phyloP scores from a whole-genome alignment of 2,888 invertebrate genomes.

The Anoplius nigerrimus region DNA sequence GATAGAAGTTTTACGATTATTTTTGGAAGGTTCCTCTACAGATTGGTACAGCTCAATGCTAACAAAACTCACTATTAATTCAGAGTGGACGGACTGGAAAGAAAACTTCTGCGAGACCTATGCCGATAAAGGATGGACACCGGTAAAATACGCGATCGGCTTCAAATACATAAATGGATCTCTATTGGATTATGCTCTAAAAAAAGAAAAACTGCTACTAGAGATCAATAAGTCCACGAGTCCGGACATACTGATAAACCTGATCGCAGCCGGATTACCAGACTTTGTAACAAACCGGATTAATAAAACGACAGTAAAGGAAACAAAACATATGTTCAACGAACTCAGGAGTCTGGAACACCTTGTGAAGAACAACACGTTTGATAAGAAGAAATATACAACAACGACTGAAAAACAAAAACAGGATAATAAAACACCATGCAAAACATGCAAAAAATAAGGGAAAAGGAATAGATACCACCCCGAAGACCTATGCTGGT shows the following conservation, averaged over 20 bases:
- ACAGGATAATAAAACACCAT: slow-evolving; percentile 40
- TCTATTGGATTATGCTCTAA: slow-evolving; percentile 33
- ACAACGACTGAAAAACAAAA: slow-evolving; percentile 40
- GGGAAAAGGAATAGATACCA: slow-evolving; percentile 48
- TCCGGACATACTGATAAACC: background rate
- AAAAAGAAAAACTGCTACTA: slow-evolving; percentile 31
- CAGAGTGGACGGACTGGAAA: slow-evolving; percentile 26
- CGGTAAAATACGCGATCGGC: slow-evolving; percentile 29
- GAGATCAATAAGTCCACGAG: slow-evolving; percentile 1
- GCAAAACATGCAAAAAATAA: slow-evolving; percentile 48
- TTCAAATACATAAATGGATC: slow-evolving; percentile 27
- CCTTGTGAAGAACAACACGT: slow-evolving; percentile 37
- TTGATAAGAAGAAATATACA: slow-evolving; percentile 17
- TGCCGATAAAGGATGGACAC: slow-evolving; percentile 35
- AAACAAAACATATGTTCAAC: slow-evolving; percentile 58
- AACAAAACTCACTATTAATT: slow-evolving; percentile 23
- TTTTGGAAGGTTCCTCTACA: slow-evolving; percentile 45
- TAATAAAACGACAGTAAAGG: background rate
- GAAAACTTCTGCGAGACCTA: slow-evolving; percentile 32
- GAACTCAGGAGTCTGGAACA: slow-evolving; percentile 53
- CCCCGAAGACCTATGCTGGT: slow-evolving; percentile 43
- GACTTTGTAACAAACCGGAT: background rate
- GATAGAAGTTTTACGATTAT: slow-evolving; percentile 49
- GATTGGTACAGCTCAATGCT: slow-evolving; percentile 26
- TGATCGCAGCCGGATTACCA: background rate